Evolutionary conservation across 2,113 vertebrate species (phyloP).

Genomic region (Percina caprodes): DNA sequence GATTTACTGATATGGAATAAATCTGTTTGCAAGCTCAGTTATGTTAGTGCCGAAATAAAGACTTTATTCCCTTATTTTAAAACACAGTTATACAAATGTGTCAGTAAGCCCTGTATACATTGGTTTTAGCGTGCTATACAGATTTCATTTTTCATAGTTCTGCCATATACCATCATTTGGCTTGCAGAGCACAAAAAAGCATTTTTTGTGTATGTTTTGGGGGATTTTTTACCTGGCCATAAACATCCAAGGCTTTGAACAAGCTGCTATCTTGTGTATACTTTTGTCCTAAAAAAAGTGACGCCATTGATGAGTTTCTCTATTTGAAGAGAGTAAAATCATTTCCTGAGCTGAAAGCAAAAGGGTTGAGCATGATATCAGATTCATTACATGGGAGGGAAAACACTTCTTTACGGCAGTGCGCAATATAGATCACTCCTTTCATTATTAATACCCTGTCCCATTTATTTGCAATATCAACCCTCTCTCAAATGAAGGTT

Average conservation of each 20-base stretch:
- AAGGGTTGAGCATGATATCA: constrained; percentile 59
- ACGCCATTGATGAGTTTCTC: constrained; percentile 27
- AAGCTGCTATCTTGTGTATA: constrained; percentile 31
- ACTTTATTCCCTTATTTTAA: too few species aligned
- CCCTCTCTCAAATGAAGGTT: constrained; percentile 68
- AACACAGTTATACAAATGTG: background rate
- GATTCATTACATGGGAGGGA: constrained; percentile 65
- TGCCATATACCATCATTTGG: background rate
- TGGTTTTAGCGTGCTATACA: background rate
- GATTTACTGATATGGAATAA: background rate
- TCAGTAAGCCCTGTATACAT: background rate
- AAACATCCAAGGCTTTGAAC: constrained; percentile 9
- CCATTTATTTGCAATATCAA: constrained; percentile 76
- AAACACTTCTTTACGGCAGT: constrained; percentile 38
- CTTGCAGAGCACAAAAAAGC: background rate
- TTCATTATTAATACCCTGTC: constrained; percentile 69
- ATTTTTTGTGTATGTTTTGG: constrained; percentile 1
- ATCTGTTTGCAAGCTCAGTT: background rate
- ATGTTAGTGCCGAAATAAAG: background rate
- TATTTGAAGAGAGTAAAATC: constrained; percentile 49
- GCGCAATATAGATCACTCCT: constrained; percentile 57
- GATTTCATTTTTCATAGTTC: background rate
- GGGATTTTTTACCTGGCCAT: background rate
- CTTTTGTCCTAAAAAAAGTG: constrained; percentile 43
- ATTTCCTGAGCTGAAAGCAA: constrained; percentile 56